These are phyloP conservation scores for Arrhopalites spinosus DNA, from an alignment of 2,888 invertebrate genomes.

Conservation along the genomic window DNA sequence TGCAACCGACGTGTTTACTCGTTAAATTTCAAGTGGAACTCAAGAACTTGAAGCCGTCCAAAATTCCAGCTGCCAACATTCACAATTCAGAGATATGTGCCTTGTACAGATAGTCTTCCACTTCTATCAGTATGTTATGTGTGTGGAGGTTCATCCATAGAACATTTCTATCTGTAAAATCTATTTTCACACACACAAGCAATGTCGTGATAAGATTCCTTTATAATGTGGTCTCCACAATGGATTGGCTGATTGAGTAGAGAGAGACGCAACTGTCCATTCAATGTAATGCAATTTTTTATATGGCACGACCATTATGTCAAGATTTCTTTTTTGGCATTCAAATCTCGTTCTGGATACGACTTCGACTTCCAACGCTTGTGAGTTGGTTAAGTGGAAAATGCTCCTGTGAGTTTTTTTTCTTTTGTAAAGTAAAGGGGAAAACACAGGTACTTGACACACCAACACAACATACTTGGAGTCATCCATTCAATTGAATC, in stretches of 20 bases:
- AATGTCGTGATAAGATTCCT: slow-evolving; percentile 20
- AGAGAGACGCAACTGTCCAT: not conserved
- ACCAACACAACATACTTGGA: no score
- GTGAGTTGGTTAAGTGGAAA: not conserved
- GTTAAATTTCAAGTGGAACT: slow-evolving; percentile 33
- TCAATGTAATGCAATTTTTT: not conserved
- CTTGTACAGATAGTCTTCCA: not conserved
- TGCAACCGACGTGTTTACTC: slow-evolving; percentile 27
- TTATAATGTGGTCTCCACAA: no score
- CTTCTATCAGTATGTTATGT: not conserved
- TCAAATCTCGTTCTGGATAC: no score
- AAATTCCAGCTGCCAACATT: slow-evolving; percentile 31
- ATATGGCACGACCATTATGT: not conserved
- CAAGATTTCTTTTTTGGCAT: no score
- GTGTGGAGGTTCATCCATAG: not conserved
- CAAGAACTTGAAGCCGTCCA: not conserved
- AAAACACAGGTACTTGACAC: no score
- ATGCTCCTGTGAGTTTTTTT: not conserved
- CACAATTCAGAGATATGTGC: not conserved
- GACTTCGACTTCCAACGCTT: not conserved
- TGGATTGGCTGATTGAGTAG: no score
- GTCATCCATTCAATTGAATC: no score
- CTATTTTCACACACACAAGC: slow-evolving; percentile 12
- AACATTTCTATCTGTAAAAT: slow-evolving; percentile 3
- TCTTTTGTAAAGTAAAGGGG: no score